Conservation (phyloP, 1,140 invertebrate species). For the Drosophila simulans region DNA sequence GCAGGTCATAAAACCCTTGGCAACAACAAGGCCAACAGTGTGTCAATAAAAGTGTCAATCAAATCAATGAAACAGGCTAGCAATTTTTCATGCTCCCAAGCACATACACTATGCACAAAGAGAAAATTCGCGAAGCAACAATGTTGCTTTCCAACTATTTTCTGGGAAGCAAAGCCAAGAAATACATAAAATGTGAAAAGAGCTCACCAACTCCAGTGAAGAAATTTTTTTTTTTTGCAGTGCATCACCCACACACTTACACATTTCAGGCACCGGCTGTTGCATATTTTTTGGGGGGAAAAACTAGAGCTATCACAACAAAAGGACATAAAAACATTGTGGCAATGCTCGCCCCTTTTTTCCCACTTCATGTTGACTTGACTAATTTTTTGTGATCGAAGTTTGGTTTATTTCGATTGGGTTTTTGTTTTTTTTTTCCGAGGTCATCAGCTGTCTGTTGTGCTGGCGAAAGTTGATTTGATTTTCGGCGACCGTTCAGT, state of each 20-base stretch:
- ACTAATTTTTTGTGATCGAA: conserved; percentile 58
- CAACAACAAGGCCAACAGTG: conserved; percentile 52
- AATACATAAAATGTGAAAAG: too few relatives aligned
- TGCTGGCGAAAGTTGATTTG: conserved; percentile 43
- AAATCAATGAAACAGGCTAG: conserved; percentile 71
- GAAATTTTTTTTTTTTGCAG: background rate
- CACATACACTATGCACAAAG: conserved; percentile 5
- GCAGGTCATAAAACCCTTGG: conserved; percentile 73
- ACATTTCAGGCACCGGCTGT: conserved; percentile 51
- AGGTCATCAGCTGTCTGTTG: conserved; percentile 48
- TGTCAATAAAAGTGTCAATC: conserved; percentile 82
- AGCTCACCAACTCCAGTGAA: too few relatives aligned
- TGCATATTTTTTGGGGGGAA: conserved; percentile 48
- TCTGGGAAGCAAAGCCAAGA: too few relatives aligned
- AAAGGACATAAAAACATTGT: conserved; percentile 26
- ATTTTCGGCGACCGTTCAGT: conserved; percentile 42
- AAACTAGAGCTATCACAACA: conserved; percentile 13
- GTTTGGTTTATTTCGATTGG: conserved; percentile 28
- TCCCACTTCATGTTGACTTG: conserved; percentile 37
- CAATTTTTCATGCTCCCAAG: conserved; percentile 61
- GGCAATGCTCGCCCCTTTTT: conserved; percentile 11
- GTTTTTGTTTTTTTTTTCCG: background rate
- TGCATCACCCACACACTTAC: background rate
- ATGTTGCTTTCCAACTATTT: too few relatives aligned
- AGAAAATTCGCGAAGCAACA: background rate